A percentile compares a stretch with the other conserved stretches of the same genome.
These are phyloP conservation scores for Volucella inanis DNA, from an alignment of 2,888 invertebrate species.

Conservation along the genomic window DNA sequence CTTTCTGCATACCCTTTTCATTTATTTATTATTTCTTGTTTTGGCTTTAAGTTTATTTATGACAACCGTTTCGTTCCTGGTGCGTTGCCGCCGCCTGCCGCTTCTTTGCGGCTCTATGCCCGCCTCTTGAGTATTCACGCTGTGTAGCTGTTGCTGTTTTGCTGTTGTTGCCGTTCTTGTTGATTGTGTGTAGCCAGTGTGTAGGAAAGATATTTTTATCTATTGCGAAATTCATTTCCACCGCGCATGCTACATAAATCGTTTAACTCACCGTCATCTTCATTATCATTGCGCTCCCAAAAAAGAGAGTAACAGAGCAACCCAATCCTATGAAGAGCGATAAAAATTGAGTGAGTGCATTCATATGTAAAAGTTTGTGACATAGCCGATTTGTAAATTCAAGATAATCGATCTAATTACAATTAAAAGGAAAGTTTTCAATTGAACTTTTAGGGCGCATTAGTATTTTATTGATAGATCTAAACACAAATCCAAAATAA, in stretches of 20 bases:
- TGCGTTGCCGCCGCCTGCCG: conserved; percentile 17
- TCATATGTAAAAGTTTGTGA: too few relatives aligned
- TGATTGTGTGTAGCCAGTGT: conserved; percentile 50
- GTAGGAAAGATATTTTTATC: conserved; percentile 67
- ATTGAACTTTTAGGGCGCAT: neutral
- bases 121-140: neutral
- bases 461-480: neutral
- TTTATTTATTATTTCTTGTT: conserved; percentile 60
- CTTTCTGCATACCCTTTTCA: conserved; percentile 48
- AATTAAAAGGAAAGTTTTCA: neutral
- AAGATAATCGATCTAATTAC: neutral
- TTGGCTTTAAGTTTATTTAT: conserved; percentile 62
- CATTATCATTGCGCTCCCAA: neutral
- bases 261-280: conserved; percentile 50
- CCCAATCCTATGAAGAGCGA: neutral
- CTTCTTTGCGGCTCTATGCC: neutral
- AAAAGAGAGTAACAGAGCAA: conserved; percentile 7
- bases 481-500: neutral
- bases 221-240: conserved; percentile 63
- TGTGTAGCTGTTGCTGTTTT: neutral
- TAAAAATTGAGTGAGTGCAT: neutral
- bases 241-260: conserved; percentile 64
- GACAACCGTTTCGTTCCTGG: conserved; percentile 49
- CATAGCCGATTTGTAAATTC: too few relatives aligned
- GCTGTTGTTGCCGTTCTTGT: conserved; percentile 13